Evolutionary conservation across 2,888 invertebrate genomes (phyloP), one percentile per base, ranked within the genome.

Genomic region (Machimus rusticus): DNA sequence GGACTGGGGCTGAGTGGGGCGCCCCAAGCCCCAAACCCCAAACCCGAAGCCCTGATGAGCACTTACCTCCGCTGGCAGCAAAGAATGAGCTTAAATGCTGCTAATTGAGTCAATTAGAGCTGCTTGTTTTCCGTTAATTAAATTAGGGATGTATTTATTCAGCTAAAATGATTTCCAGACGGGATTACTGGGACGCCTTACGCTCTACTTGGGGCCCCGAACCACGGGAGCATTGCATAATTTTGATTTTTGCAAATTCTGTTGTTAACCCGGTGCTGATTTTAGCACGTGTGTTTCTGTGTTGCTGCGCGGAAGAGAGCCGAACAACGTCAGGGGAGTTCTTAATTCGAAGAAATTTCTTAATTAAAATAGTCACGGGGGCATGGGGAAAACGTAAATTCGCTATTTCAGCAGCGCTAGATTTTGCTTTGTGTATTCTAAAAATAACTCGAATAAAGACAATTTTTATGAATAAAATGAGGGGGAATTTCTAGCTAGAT

Each of bases 81-180:
- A 87, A 86, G 86, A 87, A 87, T 87, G 87, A 87, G 84, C 79
- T 87, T 88, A 89, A 89, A 88, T 89, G 88, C 87, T 89, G 87
- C 89, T 89, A 89, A 89, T 89, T 89, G 87, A 88, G 77, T 88
- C 88, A 89, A 89, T 89, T 89, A 89, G 89, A 86, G 87, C 78
- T 89, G 88, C 89, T 89, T 89, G 89, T 89, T 89, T 89, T 88
- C 88, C 88, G 88, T 89, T 89, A 87, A 89, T 89, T 89, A 88
- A 89, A 89, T 88, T 89, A 88, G 81, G 66, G 79, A 88, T 88
- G 87, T 87, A 87, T 89, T 86, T 89, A 89, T 84, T 87, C 86
- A 51, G 66, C 77, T 76, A 79, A 46, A 84, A 88, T 66, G 39
- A 87, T 87, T 84, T 84, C 84, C 84, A 84, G 84, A 84, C 84